phyloP scores from a whole-genome alignment of 2,888 invertebrate genomes.

The Callosobruchus maculatus region DNA sequence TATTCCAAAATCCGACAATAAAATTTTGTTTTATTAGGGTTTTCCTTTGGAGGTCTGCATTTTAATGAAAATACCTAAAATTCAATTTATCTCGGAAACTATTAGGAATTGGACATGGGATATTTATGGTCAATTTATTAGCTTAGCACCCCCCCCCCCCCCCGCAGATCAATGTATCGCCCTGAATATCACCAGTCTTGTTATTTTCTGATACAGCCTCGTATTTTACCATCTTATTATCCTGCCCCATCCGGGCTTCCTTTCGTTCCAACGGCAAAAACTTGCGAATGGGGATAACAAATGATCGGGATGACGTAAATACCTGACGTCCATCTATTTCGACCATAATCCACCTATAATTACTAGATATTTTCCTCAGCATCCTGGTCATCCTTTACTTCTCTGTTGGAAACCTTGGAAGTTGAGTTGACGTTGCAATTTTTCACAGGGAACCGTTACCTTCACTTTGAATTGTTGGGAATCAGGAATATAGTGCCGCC shows the following conservation, averaged over 20 bases:
- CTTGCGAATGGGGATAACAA: not conserved
- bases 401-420: not conserved
- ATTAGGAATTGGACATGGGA: too few species aligned
- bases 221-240: not conserved
- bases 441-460: not conserved
- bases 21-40: too few species aligned
- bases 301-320: not conserved
- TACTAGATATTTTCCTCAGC: not conserved
- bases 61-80: too few species aligned
- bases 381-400: not conserved
- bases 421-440: not conserved
- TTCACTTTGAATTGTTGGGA: not conserved
- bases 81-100: too few species aligned
- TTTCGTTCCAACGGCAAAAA: not conserved
- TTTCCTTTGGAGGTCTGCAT: too few species aligned
- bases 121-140: too few species aligned
- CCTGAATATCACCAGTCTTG: too few species aligned
- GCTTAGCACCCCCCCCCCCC: too few species aligned
- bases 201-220: too few species aligned
- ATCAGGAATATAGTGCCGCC: not conserved
- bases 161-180: too few species aligned
- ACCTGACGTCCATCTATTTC: not conserved
- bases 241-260: not conserved
- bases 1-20: too few species aligned
- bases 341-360: slow-evolving; percentile 1